Conservation (phyloP, 2,113 vertebrate genomes). For the Ardeotis arabs region DNA sequence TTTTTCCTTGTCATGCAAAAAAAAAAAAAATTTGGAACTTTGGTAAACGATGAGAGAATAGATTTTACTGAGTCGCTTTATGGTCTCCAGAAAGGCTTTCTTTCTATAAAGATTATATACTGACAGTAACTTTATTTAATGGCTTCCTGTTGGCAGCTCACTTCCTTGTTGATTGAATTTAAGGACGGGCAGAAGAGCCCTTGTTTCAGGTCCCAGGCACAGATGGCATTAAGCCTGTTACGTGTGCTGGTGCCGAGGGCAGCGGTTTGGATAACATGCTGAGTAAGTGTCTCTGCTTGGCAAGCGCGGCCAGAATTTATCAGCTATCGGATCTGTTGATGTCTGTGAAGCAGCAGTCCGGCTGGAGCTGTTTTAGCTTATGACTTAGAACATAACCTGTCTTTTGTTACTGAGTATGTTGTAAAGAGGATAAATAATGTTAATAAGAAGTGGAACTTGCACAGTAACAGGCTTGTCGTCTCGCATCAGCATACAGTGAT, state of each 20-base stretch:
- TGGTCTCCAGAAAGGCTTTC: background rate
- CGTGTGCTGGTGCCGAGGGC: background rate
- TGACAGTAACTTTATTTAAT: background rate
- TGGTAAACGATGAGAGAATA: background rate
- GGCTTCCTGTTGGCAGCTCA: conserved; percentile 31
- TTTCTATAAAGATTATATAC: background rate
- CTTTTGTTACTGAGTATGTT: background rate
- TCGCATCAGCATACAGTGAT: background rate
- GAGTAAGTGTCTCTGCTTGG: conserved; percentile 25
- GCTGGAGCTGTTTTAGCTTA: background rate
- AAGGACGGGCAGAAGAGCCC: conserved; percentile 25
- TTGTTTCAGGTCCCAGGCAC: background rate
- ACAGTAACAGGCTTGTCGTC: background rate
- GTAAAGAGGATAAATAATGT: conserved; percentile 4
- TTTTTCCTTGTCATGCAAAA: background rate
- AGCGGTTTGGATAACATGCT: background rate
- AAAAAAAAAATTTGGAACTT: background rate
- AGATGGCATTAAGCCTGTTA: background rate
- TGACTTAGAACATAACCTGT: conserved; percentile 30
- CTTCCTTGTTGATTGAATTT: background rate
- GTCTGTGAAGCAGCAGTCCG: background rate
- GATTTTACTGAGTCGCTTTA: background rate
- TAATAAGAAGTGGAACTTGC: background rate
- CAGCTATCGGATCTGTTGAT: background rate
- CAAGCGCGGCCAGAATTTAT: background rate